Evolutionary conservation across 1,140 invertebrate genomes (phyloP).

Genomic region (Hermetia illucens): DNA sequence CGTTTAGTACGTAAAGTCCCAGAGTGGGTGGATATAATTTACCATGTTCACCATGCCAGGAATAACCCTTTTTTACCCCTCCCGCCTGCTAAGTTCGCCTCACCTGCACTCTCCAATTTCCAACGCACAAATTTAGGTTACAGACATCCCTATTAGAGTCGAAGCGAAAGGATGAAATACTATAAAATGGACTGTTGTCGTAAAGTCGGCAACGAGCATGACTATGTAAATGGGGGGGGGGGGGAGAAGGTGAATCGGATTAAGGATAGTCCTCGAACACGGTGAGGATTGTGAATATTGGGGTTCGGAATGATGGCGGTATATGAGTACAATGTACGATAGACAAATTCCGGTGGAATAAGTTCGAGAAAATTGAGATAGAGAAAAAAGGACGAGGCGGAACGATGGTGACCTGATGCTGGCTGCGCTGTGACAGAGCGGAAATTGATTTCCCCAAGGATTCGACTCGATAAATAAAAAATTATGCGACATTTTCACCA

Average conservation of each 20-base stretch:
- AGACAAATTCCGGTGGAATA: neutral
- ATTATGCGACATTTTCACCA: neutral
- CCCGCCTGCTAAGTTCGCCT: no score
- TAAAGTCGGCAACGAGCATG: neutral
- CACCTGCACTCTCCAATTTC: neutral
- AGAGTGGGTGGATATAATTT: neutral
- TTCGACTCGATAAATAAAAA: neutral
- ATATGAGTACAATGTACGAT: neutral
- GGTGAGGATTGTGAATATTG: no score
- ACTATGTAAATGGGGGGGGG: neutral
- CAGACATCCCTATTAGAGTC: neutral
- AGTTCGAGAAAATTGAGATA: neutral
- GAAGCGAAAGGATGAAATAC: neutral
- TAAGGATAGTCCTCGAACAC: no score
- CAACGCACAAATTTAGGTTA: neutral
- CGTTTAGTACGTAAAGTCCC: neutral
- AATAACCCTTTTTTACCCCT: neutral
- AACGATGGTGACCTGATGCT: neutral
- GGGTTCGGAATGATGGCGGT: neutral
- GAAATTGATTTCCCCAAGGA: slow-evolving; percentile 1
- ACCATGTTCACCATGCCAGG: neutral
- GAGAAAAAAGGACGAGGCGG: no score
- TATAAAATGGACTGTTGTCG: neutral
- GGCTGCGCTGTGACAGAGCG: neutral
- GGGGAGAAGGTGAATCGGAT: no score